Conservation (phyloP, 2,797 vertebrate species). For the Phyllotis vaccarum region DNA sequence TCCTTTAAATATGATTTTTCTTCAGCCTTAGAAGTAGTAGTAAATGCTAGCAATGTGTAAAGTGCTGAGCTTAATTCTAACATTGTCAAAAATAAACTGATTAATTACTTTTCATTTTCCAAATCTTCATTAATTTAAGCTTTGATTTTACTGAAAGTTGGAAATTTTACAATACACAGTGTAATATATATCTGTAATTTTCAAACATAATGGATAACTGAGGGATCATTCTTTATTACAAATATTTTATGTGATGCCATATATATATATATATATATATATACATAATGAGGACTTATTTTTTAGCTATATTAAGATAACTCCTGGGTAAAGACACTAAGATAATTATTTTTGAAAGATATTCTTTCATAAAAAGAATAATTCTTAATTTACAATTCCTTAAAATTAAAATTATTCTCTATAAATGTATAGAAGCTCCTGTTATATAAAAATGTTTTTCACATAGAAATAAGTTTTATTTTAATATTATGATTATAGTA, state of each 20-base stretch:
- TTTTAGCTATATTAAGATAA: conserved; percentile 15
- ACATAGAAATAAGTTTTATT: neutral
- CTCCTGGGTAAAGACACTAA: neutral
- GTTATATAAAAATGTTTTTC: neutral
- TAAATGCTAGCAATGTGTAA: neutral
- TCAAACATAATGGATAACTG: neutral
- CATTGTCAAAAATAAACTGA: neutral
- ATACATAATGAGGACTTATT: neutral
- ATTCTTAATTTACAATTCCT: neutral
- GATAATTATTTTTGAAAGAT: conserved; percentile 23
- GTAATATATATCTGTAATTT: neutral
- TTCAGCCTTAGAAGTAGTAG: neutral
- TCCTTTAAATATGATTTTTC: neutral
- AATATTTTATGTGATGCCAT: neutral
- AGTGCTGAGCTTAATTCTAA: neutral
- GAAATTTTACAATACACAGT: neutral
- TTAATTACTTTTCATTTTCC: neutral
- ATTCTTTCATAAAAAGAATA: neutral
- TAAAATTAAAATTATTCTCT: conserved; percentile 12
- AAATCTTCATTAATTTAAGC: neutral
- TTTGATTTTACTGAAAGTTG: neutral
- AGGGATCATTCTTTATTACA: neutral
- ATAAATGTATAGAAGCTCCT: neutral
- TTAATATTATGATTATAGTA: conserved; percentile 22
- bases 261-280: too few relatives aligned